Base-by-base conservation (phyloP, 1,140 invertebrate species). In the Halotydeus destructor region DNA sequence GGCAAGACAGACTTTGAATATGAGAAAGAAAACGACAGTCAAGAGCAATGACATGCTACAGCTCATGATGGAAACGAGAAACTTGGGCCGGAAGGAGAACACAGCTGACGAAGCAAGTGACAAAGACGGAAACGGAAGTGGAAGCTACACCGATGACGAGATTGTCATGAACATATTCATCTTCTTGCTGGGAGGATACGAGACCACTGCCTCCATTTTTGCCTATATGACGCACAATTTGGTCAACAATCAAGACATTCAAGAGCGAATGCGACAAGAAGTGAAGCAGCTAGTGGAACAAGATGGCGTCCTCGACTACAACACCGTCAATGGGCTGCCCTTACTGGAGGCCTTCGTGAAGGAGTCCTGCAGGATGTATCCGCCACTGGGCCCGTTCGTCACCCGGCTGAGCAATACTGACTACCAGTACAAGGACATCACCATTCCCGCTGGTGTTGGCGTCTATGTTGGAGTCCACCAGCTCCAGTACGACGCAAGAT, bases 301-400 rank as follows among this genome's bases (percentile, higher is more conserved):
- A 21, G 41, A 49, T 30, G 36, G 24, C 6, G 25, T 46, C 23
- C 24, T 50, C 34, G 30, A 47, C 26, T 51, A 52, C 32, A 49
- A 54, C 24, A 49, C 44, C 8, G 23, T 57, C 2, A 47, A 38
- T 9, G 43, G 52, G 21, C 40, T 64, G 5, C 39, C 46, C 14
- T 64, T 60, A 43, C 41, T 65, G 41, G 60, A 64, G 28, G 54
- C 55, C 30, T 56, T 63, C 5, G 50, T 64, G 32, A 57, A 51
- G 35, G 62, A 64, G 43, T 46, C 56, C 1, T 31, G 65, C 11
- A 40, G 61, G 12, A 8, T 85, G 64, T 85, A 75, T 50, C 83
- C 83, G 46, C 78, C 80, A 36, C 81, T 86, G 16, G 8, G 8
- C 8, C 8, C 16, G 16, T 14, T 35, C 33, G 33, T 6, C 8